phyloP scores from a whole-genome alignment of 1,140 invertebrate species.

The Periplaneta americana region DNA sequence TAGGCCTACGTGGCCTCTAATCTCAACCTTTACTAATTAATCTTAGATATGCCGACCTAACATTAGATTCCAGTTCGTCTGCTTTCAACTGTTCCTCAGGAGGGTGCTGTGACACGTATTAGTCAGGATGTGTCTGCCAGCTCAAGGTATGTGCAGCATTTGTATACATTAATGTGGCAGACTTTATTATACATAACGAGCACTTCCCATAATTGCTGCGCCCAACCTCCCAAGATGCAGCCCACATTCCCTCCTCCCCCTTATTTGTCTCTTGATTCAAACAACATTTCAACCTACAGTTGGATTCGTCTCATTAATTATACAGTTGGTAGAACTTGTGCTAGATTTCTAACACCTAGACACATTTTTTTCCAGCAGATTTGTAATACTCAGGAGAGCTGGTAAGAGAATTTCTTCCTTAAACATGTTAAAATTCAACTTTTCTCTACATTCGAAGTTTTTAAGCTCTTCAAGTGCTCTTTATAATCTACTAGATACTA shows the following conservation, averaged over 20 bases:
- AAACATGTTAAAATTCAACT: no score
- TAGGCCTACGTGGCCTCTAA: no score
- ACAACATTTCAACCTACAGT: not conserved
- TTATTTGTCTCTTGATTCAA: not conserved
- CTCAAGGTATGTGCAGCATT: not conserved
- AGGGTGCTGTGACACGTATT: not conserved
- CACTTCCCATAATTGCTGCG: not conserved
- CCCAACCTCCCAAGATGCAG: not conserved
- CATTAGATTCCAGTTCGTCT: no score
- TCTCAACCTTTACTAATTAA: no score
- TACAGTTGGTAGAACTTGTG: not conserved
- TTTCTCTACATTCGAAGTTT: no score
- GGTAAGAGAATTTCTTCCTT: no score
- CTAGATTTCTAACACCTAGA: not conserved
- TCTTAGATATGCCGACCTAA: no score
- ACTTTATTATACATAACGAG: not conserved
- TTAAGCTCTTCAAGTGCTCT: no score
- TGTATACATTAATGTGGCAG: not conserved
- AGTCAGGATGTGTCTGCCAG: not conserved
- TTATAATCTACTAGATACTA: no score
- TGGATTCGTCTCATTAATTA: not conserved
- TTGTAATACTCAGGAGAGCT: not conserved
- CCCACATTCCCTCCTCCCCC: not conserved
- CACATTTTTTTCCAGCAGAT: not conserved
- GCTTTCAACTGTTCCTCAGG: not conserved